Evolutionary conservation across 1,140 invertebrate genomes (phyloP), one percentile per base, ranked within the genome.

Genomic region (Cotesia chilonis): DNA sequence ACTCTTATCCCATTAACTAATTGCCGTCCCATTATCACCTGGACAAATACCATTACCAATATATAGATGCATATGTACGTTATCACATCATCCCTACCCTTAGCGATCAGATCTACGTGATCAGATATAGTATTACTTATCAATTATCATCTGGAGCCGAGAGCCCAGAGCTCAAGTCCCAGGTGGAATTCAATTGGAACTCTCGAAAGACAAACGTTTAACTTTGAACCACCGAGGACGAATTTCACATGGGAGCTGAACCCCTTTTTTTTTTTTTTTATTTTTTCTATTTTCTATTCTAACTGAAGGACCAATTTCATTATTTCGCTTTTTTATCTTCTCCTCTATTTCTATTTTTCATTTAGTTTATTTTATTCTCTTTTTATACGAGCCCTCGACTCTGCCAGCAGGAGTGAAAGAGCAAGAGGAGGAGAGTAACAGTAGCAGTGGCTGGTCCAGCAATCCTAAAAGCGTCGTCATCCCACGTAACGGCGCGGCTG

Each of bases 381-480:
- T 47, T 47, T 47, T 47, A 47, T 47, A 47, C 41, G 41, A 47
- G 41, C 41, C 41, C 41, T 47, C 41, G 10, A 47, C 41, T 47
- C 41, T 47, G 35, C 57, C 52, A 4, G 28, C 57, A 57, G 4
- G 41, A 47, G 41, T 9, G 41, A 47, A 10, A 9, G 41, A 47
- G 41, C 1, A 47, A 47, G 41, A 9, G 5, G 41, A 47, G 41
- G 2, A 47, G 41, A 7, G 41, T 65, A 17, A 14, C 52, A 71
- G 61, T 65, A 17, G 28, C 52, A 71, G 61, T 41, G 14, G 64
- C 52, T 59, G 71, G 71, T 72, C 71, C 71, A 72, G 71, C 65
- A 57, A 72, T 72, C 64, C 57, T 57, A 47, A 72, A 67, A 72
- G 55, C 71, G 47, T 68, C 71, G 65, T 72, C 71, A 61, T 60